Evolutionary conservation across 1,140 invertebrate genomes (phyloP).

Genomic region (Heliconius himera): DNA sequence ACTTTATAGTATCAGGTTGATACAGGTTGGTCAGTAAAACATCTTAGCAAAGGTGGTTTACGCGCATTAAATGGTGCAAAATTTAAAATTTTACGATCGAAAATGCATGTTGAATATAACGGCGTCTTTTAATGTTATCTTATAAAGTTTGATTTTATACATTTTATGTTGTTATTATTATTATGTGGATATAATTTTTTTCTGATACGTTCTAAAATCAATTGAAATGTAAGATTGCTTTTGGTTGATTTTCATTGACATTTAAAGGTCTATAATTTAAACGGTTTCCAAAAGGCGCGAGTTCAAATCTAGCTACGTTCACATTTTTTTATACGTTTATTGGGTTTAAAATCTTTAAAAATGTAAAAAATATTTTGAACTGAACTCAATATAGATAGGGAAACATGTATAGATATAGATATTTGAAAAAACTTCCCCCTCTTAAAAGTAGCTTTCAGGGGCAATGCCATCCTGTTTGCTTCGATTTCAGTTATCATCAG

Average conservation of each 20-base stretch:
- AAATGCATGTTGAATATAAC: slow-evolving; percentile 20
- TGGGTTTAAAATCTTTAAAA: too few relatives aligned
- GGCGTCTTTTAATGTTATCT: slow-evolving; percentile 13
- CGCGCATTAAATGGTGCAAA: slow-evolving; percentile 23
- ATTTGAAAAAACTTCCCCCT: background rate
- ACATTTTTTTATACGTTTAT: too few relatives aligned
- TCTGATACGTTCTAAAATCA: too few relatives aligned
- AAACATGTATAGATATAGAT: too few relatives aligned
- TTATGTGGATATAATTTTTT: too few relatives aligned
- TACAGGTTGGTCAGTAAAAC: slow-evolving; percentile 34
- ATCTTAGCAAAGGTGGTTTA: slow-evolving; percentile 28
- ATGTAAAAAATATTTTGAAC: too few relatives aligned
- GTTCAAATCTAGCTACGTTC: too few relatives aligned
- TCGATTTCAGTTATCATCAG: background rate
- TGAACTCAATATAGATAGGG: too few relatives aligned
- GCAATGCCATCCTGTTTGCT: background rate
- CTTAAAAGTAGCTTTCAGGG: background rate
- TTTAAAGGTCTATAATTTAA: background rate
- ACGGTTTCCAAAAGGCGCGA: too few relatives aligned
- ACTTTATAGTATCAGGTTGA: slow-evolving; percentile 29
- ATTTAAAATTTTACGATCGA: slow-evolving; percentile 20
- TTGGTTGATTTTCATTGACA: background rate
- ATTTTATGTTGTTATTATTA: background rate
- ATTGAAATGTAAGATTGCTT: too few relatives aligned
- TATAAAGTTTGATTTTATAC: background rate